Conservation (phyloP, 2,113 vertebrate genomes). For the Ifrita kowaldi region DNA sequence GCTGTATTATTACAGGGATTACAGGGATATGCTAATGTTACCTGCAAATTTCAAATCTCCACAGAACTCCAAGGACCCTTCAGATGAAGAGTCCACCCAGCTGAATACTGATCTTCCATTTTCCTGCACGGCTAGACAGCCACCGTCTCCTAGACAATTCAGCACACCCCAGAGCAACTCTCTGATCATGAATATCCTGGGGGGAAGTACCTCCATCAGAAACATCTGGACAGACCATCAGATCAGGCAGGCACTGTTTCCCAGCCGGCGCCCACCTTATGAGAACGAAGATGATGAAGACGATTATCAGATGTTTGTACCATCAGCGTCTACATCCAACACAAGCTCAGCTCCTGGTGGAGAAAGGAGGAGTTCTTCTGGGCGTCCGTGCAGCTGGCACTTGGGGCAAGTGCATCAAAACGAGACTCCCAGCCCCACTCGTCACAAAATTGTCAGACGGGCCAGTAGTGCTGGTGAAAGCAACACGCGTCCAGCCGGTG, state of each 20-base stretch:
- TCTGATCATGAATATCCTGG: slow-evolving; percentile 73
- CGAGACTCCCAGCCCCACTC: slow-evolving; percentile 63
- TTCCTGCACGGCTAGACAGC: slow-evolving; percentile 11
- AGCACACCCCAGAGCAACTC: slow-evolving; percentile 71
- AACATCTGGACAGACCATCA: slow-evolving; percentile 93
- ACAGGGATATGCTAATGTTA: not conserved
- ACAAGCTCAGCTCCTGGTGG: slow-evolving; percentile 60
- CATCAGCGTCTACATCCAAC: slow-evolving; percentile 75
- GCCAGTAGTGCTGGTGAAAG: slow-evolving; percentile 93
- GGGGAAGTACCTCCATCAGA: slow-evolving; percentile 70
- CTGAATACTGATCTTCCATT: slow-evolving; percentile 69
- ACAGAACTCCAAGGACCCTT: slow-evolving; percentile 83
- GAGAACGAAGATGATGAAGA: slow-evolving; percentile 88
- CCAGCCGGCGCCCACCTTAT: slow-evolving; percentile 80
- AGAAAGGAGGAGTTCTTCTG: slow-evolving; percentile 63
- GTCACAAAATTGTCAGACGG: slow-evolving; percentile 81
- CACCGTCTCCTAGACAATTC: slow-evolving; percentile 55
- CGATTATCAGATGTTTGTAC: slow-evolving; percentile 94
- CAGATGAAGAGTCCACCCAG: slow-evolving; percentile 77
- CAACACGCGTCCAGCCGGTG: slow-evolving; percentile 16
- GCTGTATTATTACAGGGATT: not conserved
- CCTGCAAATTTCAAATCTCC: not conserved
- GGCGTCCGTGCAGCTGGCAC: slow-evolving; percentile 93
- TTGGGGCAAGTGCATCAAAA: slow-evolving; percentile 74
- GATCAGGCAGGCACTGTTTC: slow-evolving; percentile 88